phyloP scores from a whole-genome alignment of 2,113 vertebrate genomes.

The Equus quagga region DNA sequence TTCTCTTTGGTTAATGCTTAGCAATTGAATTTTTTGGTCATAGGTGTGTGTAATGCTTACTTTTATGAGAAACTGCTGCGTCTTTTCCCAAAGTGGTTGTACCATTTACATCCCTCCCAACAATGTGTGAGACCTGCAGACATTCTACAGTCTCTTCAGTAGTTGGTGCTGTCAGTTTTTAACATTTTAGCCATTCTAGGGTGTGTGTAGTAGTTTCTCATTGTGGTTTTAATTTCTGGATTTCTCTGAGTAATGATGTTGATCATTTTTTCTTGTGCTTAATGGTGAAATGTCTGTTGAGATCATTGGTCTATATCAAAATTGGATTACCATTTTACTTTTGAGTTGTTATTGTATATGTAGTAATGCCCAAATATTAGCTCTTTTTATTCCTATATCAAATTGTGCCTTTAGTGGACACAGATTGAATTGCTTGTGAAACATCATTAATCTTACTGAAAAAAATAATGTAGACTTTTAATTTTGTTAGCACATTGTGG shows the following conservation, averaged over 20 bases:
- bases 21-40: neutral
- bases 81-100: constrained; percentile 4
- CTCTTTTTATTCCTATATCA: neutral
- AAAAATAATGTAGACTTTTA: neutral
- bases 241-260: neutral
- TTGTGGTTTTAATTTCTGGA: constrained; percentile 14
- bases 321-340: neutral
- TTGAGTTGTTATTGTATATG: neutral
- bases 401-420: neutral
- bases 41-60: neutral
- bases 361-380: neutral
- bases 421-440: neutral
- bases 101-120: neutral
- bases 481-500: neutral
- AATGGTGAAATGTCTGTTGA: neutral
- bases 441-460: constrained; percentile 19
- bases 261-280: neutral
- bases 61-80: constrained; percentile 11
- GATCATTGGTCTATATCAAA: neutral
- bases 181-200: neutral
- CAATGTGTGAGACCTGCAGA: neutral
- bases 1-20: constrained; percentile 25
- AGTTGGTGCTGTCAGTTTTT: neutral
- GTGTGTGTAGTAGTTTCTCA: neutral
- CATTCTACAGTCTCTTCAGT: neutral